phyloP scores from a whole-genome alignment of 2,113 vertebrate species.

The Dolichotis patagonum region DNA sequence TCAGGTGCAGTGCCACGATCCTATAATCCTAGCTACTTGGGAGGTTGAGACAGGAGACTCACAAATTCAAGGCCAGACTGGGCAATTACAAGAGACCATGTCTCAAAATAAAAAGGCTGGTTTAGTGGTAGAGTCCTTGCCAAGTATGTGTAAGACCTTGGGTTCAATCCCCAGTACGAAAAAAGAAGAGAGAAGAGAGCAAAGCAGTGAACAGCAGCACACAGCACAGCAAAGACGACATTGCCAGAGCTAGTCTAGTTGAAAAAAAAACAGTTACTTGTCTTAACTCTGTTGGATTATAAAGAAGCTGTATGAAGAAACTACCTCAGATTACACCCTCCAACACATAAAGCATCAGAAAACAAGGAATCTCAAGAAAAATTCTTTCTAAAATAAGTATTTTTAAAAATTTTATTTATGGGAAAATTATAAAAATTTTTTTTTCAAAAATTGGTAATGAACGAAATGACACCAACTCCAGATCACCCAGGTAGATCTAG shows the following conservation, averaged over 20 bases:
- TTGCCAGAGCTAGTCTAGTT: not conserved
- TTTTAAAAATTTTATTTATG: not conserved
- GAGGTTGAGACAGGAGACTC: not conserved
- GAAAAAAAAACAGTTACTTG: not conserved
- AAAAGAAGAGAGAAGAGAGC: not conserved
- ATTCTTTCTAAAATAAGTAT: constrained; percentile 36
- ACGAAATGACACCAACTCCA: constrained; percentile 59
- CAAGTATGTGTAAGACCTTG: not conserved
- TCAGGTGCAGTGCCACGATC: not conserved
- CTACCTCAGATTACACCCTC: not conserved
- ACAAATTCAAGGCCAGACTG: not conserved
- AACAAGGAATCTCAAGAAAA: constrained; percentile 55
- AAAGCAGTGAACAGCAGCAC: not conserved
- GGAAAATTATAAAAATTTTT: constrained; percentile 14
- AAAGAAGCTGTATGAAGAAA: not conserved
- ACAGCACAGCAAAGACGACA: not conserved
- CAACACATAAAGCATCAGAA: not conserved
- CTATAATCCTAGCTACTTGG: not conserved
- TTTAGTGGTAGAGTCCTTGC: not conserved
- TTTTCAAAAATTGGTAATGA: constrained; percentile 54
- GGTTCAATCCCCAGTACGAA: not conserved
- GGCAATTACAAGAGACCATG: not conserved
- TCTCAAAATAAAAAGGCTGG: not conserved
- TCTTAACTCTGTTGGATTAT: constrained; percentile 32
- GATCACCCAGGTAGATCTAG: constrained; percentile 32